Evolutionary conservation across 2,888 invertebrate genomes (phyloP).

Genomic region (Margaritifera margaritifera): DNA sequence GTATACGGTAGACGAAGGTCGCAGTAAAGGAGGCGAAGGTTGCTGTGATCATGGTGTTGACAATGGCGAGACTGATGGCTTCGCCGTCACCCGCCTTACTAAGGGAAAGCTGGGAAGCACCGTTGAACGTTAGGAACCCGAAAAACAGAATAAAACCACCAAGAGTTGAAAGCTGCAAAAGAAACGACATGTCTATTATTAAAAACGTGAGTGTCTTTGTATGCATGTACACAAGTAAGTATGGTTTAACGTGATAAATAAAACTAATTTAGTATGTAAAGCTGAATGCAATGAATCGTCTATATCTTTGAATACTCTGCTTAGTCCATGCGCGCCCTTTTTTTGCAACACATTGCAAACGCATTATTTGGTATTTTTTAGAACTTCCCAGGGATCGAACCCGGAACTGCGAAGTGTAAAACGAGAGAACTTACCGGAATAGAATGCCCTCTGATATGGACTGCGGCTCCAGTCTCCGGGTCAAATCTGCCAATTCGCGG

Average conservation of each 20-base stretch:
- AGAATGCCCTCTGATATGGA: constrained; percentile 58
- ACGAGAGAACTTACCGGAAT: constrained; percentile 67
- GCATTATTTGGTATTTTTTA: too few species aligned
- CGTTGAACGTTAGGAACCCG: constrained; percentile 77
- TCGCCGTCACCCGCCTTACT: constrained; percentile 71
- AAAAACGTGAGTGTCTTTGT: too few species aligned
- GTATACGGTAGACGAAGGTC: constrained; percentile 59
- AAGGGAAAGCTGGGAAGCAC: constrained; percentile 74
- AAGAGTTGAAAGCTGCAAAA: constrained; percentile 73
- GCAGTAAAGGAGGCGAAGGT: constrained; percentile 73
- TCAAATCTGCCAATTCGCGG: constrained; percentile 75
- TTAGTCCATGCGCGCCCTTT: too few species aligned
- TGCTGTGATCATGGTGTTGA: constrained; percentile 75
- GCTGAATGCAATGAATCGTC: too few species aligned
- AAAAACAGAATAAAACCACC: constrained; percentile 76
- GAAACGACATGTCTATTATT: neutral
- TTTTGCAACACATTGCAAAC: too few species aligned
- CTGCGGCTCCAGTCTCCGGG: constrained; percentile 39
- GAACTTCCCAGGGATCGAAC: too few species aligned
- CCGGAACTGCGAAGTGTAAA: too few species aligned
- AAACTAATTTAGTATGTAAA: too few species aligned
- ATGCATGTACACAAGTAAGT: too few species aligned
- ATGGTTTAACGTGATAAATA: too few species aligned
- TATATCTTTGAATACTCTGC: too few species aligned
- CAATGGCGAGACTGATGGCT: constrained; percentile 71